Percentiles rank a stretch among this genome's conserved stretches.
Evolutionary conservation across 1,140 invertebrate species (phyloP).

Genomic region (Brachionus sp.): DNA sequence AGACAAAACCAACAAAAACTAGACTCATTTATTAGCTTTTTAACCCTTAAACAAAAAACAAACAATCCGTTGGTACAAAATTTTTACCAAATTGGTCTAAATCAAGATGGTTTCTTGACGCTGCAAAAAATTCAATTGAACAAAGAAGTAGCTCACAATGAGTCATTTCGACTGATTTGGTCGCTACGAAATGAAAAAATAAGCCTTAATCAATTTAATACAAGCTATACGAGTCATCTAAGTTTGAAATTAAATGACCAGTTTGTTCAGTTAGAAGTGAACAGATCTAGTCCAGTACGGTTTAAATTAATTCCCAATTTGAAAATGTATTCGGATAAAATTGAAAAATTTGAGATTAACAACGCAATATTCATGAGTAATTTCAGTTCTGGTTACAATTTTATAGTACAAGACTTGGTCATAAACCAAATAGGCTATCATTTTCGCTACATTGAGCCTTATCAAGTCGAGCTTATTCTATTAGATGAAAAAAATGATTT

Average conservation of each 20-base stretch:
- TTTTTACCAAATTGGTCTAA: not conserved
- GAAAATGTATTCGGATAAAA: not conserved
- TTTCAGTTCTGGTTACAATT: not conserved
- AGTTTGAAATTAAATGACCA: constrained; percentile 4
- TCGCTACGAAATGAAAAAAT: constrained; percentile 12
- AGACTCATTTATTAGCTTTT: not conserved
- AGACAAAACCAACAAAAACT: not conserved
- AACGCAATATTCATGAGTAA: not conserved
- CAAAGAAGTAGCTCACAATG: not conserved
- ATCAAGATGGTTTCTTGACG: not conserved
- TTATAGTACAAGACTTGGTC: not conserved
- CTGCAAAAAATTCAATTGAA: not conserved
- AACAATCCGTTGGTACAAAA: not conserved
- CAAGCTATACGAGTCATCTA: not conserved
- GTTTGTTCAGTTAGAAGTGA: not conserved
- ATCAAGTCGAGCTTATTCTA: not conserved
- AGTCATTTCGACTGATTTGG: not conserved
- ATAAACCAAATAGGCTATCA: not conserved
- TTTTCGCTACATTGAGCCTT: not conserved
- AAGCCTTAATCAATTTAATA: not conserved
- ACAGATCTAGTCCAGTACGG: not conserved
- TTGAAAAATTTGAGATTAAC: not conserved
- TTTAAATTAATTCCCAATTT: not conserved
- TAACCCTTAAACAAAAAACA: not conserved
- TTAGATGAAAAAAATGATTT: not conserved